Base-by-base conservation (phyloP, 2,797 vertebrate genomes). In the Sparus aurata region DNA sequence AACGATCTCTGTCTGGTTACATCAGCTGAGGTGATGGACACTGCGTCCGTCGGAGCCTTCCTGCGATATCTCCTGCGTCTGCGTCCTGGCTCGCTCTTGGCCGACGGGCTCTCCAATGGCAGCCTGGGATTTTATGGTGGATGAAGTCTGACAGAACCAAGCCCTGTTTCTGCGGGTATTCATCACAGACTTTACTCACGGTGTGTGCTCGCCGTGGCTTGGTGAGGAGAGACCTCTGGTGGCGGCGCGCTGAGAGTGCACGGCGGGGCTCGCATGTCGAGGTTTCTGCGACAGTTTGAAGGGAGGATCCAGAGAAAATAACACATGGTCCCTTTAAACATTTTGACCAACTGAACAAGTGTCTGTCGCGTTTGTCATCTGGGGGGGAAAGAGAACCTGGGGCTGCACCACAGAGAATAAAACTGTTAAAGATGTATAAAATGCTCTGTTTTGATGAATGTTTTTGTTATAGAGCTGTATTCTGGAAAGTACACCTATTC, bases 101-200 rank as follows among this genome's bases (percentile, higher is more conserved):
- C 86, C 85, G 69, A 47, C 79, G 82, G 76, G 75, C 77, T 90
- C 90, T 89, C 90, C 93, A 89, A 90, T 93, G 84, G 90, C 90
- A 89, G 90, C 73, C 76, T 61, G 72, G 76, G 87, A 87, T 90
- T 79, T 86, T 88, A 43, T 77, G 25, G 79, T 77, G 89, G 92
- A 90, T 91, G 90, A 82, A 83, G 85, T 69, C 83, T 88, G 87
- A 81, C 85, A 91, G 91, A 93, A 93, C 94, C 94, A 93, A 95
- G 94, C 94, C 94, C 93, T 91, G 91, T 94, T 93, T 92, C 92
- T 94, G 91, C 93, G 90, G 91, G 83, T 90, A 84, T 92, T 92
- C 85, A 81, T 85, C 85, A 75, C 74, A 57, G 70, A 30, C 75
- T 64, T 64, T 22, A 50, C 82, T 75, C 57, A 3, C 2, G 15